These are phyloP conservation scores for Solenopsis invicta DNA, from an alignment of 1,140 invertebrate genomes.

Conservation along the genomic window DNA sequence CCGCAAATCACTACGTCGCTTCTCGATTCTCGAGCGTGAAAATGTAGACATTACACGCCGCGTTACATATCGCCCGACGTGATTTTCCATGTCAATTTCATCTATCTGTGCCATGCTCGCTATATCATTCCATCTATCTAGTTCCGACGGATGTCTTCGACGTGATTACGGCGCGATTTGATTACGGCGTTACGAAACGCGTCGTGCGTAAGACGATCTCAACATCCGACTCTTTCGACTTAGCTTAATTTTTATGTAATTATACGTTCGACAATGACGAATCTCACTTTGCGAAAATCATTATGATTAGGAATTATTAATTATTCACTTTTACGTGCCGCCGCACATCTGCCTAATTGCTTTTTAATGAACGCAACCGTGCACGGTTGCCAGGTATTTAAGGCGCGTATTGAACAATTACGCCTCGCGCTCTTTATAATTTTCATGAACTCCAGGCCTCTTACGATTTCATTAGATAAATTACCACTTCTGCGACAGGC, in stretches of 20 bases:
- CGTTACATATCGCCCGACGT: background rate
- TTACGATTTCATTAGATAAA: constrained; percentile 8
- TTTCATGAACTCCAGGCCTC: background rate
- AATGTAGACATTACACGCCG: constrained; percentile 40
- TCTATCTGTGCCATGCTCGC: background rate
- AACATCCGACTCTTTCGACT: background rate
- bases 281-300: background rate
- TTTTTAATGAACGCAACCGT: constrained; percentile 36
- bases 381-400: background rate
- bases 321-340: background rate
- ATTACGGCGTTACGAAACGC: constrained; percentile 3
- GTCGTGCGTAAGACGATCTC: background rate
- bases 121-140: background rate
- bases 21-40: constrained; percentile 28
- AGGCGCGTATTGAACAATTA: background rate
- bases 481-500: background rate
- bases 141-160: background rate
- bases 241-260: constrained; percentile 3
- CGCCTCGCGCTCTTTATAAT: background rate
- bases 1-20: constrained; percentile 14
- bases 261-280: background rate
- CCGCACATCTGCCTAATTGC: constrained; percentile 1
- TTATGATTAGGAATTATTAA: background rate
- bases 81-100: constrained; percentile 24
- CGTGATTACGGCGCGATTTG: background rate